These are phyloP conservation scores for Nyctalus aviator DNA, from an alignment of 2,797 vertebrate genomes.

Conservation along the genomic window DNA sequence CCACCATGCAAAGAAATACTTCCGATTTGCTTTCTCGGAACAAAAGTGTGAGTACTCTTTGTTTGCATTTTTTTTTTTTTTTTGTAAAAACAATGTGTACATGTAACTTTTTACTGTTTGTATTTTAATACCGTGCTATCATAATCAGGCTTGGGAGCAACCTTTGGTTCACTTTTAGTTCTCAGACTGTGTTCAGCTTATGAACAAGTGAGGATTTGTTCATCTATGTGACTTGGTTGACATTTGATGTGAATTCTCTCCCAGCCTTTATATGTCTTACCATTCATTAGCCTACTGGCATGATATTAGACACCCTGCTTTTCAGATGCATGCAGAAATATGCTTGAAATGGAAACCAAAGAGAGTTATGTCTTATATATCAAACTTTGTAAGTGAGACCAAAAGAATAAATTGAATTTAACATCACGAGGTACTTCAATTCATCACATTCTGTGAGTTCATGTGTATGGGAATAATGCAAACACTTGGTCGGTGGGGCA, in stretches of 20 bases:
- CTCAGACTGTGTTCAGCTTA: neutral
- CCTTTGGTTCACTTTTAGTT: constrained; percentile 38
- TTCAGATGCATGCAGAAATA: neutral
- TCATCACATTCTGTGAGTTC: neutral
- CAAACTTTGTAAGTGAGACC: neutral
- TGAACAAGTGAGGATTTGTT: constrained; percentile 49
- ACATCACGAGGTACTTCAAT: neutral
- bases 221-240: neutral
- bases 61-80: constrained; percentile 52
- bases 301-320: neutral
- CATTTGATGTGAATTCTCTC: constrained; percentile 52
- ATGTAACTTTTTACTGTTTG: neutral
- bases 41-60: constrained; percentile 87
- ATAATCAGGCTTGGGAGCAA: neutral
- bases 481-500: neutral
- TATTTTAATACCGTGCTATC: neutral
- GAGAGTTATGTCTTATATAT: constrained; percentile 20
- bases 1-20: constrained; percentile 84
- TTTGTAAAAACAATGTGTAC: neutral
- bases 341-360: neutral
- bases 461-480: neutral
- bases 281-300: neutral
- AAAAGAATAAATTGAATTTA: neutral
- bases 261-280: neutral
- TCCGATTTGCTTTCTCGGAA: constrained; percentile 79